Conservation (phyloP, 2,113 vertebrate genomes). For the Aphelocoma coerulescens region DNA sequence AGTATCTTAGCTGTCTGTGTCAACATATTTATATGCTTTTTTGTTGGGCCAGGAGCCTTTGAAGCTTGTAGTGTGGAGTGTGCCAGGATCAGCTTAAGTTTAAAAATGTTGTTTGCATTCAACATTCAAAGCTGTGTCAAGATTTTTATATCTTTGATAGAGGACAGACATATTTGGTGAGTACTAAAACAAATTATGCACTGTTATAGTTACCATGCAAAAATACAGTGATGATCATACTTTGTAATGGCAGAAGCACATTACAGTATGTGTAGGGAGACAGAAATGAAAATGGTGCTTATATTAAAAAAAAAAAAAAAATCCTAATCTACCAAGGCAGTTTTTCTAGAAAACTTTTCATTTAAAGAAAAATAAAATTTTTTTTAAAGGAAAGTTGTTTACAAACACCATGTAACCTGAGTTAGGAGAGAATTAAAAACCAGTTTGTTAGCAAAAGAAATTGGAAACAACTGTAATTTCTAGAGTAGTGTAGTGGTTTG, state of each 20-base stretch:
- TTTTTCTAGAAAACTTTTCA: not conserved
- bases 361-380: not conserved
- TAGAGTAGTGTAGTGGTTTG: not conserved
- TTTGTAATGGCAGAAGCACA: not conserved
- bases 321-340: not conserved
- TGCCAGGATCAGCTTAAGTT: slow-evolving; percentile 5
- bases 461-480: not conserved
- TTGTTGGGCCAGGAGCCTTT: slow-evolving; percentile 14
- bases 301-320: not conserved
- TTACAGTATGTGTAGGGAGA: not conserved
- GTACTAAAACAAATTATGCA: slow-evolving; percentile 33
- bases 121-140: not conserved
- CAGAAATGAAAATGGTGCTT: not conserved
- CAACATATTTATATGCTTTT: not conserved
- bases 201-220: slow-evolving; percentile 22
- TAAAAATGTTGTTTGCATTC: slow-evolving; percentile 26
- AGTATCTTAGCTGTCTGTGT: not conserved
- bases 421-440: not conserved
- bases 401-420: not conserved
- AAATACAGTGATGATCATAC: not conserved
- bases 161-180: not conserved
- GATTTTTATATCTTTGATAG: slow-evolving; percentile 1
- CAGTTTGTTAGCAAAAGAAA: not conserved
- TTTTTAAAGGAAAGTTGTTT: not conserved
- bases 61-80: not conserved